phyloP scores from a whole-genome alignment of 1,140 invertebrate species.

The Halictus rubicundus region DNA sequence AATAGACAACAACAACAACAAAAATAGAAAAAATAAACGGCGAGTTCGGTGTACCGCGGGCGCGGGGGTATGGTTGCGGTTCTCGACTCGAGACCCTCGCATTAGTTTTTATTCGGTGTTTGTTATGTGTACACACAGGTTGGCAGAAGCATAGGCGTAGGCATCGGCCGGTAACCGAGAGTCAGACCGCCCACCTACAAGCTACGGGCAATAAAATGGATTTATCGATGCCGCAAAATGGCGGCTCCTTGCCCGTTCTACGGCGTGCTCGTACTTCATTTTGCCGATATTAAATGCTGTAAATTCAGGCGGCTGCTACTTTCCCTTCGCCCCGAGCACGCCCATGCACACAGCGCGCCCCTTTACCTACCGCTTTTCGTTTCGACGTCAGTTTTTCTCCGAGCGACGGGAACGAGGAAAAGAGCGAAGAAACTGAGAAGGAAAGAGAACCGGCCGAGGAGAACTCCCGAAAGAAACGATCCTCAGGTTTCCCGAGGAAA shows the following conservation, averaged over 20 bases:
- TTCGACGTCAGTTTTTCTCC: not conserved
- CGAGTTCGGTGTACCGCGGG: not conserved
- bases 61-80: not conserved
- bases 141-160: conserved; percentile 17
- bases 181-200: conserved; percentile 60
- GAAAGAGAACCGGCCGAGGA: not conserved
- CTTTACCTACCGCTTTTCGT: conserved; percentile 18
- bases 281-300: conserved; percentile 73
- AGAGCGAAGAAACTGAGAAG: not conserved
- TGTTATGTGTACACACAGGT: conserved; percentile 15
- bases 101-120: conserved; percentile 43
- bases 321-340: conserved; percentile 1
- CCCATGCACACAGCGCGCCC: not conserved
- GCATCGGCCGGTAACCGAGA: conserved; percentile 41
- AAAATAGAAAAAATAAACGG: not conserved
- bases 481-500: too few species aligned
- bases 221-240: conserved; percentile 72
- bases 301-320: conserved; percentile 59
- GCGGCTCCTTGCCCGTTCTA: conserved; percentile 54
- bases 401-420: conserved; percentile 4
- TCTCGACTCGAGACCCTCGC: not conserved
- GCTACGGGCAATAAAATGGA: conserved; percentile 69
- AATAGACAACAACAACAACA: too few species aligned
- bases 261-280: conserved; percentile 67
- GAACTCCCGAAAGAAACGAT: not conserved